Base-by-base conservation (phyloP, 2,888 invertebrate genomes). In the Prosapia bicincta region DNA sequence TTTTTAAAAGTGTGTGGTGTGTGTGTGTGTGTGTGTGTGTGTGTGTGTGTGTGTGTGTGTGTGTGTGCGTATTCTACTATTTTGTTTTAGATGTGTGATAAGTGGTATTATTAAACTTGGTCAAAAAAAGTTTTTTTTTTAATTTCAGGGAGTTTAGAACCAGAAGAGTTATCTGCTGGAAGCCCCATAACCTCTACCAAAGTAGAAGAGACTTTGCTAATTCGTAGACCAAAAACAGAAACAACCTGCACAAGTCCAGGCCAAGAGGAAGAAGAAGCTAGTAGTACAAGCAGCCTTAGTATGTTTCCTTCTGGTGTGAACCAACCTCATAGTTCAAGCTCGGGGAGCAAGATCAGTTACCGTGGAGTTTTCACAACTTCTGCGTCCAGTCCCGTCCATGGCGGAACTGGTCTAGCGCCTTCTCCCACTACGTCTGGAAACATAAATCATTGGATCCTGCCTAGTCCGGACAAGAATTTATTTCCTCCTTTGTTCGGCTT, bases 381-480 rank as follows among this genome's bases (percentile, higher is more conserved):
- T 71, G 81, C 87, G 83, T 85, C 83, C 83, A 83, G 84, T 77
- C 85, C 86, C 77, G 83, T 85, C 28, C 85, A 85, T 84, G 72
- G 78, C 84, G 80, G 84, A 84, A 26, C 85, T 83, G 86, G 85
- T 78, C 81, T 81, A 78, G 84, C 84, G 82, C 84, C 85, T 81
- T 83, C 84, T 3, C 88, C 87, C 85, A 80, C 88, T 90, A 80
- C 86, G 87, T 76, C 84, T 89, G 0, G 87, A 79, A 88, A 86
- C 79, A 87, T 90, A 82, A 90, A 87, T 82, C 93, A 89, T 84
- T 95, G 91, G 92, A 89, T 92, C 81, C 87, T 94, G 78, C 92
- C 90, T 25, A 89, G 89, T 80, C 89, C 90, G 38, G 90, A 91
- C 81, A 90, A 91, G 82, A 88, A 90, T 5, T 86, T 91, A 75